Evolutionary conservation across 2,888 invertebrate species (phyloP), one percentile per base, ranked within the genome.

Genomic region (Calliphora vomitoria): DNA sequence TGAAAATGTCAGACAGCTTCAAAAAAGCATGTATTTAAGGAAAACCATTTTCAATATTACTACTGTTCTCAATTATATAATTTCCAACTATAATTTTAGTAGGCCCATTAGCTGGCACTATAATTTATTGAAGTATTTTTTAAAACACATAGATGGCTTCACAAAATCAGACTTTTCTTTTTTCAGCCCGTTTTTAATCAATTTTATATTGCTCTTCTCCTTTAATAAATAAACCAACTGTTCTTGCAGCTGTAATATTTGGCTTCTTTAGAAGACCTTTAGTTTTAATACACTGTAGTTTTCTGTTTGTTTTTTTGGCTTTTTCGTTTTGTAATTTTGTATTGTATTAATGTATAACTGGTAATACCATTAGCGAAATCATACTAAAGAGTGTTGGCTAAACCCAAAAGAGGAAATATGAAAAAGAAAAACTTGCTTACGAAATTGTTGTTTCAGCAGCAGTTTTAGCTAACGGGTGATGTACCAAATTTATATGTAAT

Each of bases 321-420:
- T 68, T 68, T 58, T 58, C 68, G 47, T 68, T 50, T 18, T 18
- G 6, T 6, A 47, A 50, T 18, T 79, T 38, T 47, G 10, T 58
- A 41, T 80, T 74, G 50, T 60, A 55, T 74, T 18, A 11, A 35
- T 35, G 31, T 71, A 10, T 31, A 47, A 35, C 47, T 50, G 50
- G 53, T 85, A 80, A 85, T 69, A 18, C 79, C 84, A 85, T 85
- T 80, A 80, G 50, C 47, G n/a, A 69, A 69, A 60, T 44, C 58
- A 44, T 41, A 13, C 13, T 53, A 60, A 74, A 60, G n/a, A 44
- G 74, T 74, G n/a, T 60, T 74, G 44, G 60, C 11, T 74, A 60
- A n/a, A 60, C 25, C 10, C 18, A 20, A 55, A 55, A 44, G 44
- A 47, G 18, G n/a, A 31, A 64, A 41, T 18, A 41, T 25, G 25